These are phyloP conservation scores for Myotis davidii DNA, from an alignment of 2,113 vertebrate genomes.

Conservation along the genomic window DNA sequence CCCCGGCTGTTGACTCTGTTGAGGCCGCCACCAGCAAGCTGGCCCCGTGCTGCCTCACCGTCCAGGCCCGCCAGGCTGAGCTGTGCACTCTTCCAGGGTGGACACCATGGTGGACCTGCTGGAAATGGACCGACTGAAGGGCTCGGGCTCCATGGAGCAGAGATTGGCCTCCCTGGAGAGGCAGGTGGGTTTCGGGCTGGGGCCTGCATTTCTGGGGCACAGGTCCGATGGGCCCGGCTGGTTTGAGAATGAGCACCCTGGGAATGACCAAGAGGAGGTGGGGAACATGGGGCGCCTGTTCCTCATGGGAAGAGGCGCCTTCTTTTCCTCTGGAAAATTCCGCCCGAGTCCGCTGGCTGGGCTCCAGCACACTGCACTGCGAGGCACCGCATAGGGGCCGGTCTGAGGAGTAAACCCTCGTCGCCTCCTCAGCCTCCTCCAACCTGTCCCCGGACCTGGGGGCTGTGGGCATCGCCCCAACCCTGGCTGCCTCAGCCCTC, in stretches of 20 bases:
- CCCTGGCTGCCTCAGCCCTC: background rate
- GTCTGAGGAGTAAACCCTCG: background rate
- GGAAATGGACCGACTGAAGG: slow-evolving; percentile 86
- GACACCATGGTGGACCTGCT: slow-evolving; percentile 86
- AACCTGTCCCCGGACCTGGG: too few relatives aligned
- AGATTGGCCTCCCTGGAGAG: slow-evolving; percentile 90
- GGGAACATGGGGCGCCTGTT: fast-evolving
- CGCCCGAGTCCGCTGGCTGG: fast-evolving
- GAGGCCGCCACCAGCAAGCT: fast-evolving
- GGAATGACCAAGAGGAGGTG: fast-evolving
- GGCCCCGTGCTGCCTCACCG: fast-evolving
- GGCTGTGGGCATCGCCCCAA: background rate
- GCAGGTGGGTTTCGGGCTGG: slow-evolving; percentile 86
- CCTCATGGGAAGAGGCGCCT: background rate
- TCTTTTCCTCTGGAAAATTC: background rate
- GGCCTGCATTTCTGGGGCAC: fast-evolving
- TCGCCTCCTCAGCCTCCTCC: background rate
- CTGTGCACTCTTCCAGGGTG: slow-evolving; percentile 84
- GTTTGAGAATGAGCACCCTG: fast-evolving
- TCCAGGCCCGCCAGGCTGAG: background rate
- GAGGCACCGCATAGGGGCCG: fast-evolving
- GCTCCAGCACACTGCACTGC: fast-evolving
- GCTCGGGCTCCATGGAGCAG: slow-evolving; percentile 82
- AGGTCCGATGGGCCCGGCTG: fast-evolving
- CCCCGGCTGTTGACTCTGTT: background rate